phyloP scores from a whole-genome alignment of 2,113 vertebrate species.

The Psettodes erumei region DNA sequence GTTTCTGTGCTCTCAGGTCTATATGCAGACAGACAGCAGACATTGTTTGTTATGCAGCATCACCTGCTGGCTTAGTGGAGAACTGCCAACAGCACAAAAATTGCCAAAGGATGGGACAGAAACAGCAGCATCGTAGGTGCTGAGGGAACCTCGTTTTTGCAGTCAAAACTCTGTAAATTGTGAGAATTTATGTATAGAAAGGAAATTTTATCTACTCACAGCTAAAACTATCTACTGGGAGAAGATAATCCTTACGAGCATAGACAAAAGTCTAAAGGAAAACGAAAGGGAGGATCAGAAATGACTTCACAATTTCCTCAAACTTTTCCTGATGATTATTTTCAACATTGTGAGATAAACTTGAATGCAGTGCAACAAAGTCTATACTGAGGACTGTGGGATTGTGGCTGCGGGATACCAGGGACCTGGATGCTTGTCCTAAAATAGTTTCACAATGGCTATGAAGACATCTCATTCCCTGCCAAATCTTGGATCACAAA shows the following conservation, averaged over 20 bases:
- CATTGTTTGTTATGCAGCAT: conserved; percentile 74
- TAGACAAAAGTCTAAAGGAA: not conserved
- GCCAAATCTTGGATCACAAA: conserved; percentile 45
- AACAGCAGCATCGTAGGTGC: not conserved
- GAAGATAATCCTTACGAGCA: not conserved
- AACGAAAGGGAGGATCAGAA: conserved; percentile 1
- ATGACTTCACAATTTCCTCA: conserved; percentile 10
- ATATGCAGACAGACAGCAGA: not conserved
- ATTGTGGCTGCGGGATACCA: conserved; percentile 54
- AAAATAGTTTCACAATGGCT: conserved; percentile 60
- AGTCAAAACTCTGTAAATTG: not conserved
- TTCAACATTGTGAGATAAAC: conserved; percentile 25
- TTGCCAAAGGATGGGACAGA: conserved; percentile 3
- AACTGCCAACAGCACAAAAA: conserved; percentile 62
- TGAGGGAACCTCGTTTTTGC: not conserved
- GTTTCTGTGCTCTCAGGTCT: not conserved
- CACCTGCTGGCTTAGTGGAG: conserved; percentile 79
- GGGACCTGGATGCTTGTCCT: conserved; percentile 26
- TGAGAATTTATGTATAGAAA: not conserved
- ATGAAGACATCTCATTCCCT: conserved; percentile 41
- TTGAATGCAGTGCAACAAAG: not conserved
- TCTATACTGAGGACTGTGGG: conserved; percentile 44
- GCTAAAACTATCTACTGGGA: too few relatives aligned
- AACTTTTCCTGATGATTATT: not conserved
- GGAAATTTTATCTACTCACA: too few relatives aligned